Conservation (phyloP, 2,797 vertebrate species). For the Poeciliopsis turneri region DNA sequence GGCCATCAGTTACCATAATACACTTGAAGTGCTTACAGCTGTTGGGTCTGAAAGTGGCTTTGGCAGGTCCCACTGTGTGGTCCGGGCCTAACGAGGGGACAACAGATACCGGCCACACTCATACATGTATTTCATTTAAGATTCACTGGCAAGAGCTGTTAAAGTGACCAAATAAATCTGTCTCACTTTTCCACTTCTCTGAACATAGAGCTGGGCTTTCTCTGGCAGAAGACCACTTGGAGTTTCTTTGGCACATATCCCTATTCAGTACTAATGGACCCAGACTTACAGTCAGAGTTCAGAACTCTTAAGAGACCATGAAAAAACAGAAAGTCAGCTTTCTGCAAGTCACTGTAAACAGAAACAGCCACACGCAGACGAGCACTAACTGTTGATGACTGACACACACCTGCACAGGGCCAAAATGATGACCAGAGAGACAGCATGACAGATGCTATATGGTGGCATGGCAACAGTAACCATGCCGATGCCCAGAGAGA, state of each 20-base stretch:
- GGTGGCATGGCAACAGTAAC: conserved; percentile 64
- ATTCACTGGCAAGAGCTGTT: background rate
- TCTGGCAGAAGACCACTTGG: background rate
- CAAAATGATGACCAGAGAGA: background rate
- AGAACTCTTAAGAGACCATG: background rate
- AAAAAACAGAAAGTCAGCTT: background rate
- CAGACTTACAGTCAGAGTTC: background rate
- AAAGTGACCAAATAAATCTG: background rate
- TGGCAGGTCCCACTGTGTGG: background rate
- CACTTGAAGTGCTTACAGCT: conserved; percentile 4
- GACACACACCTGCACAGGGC: background rate
- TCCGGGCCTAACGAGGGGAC: background rate
- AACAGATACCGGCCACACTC: background rate
- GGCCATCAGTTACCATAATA: background rate
- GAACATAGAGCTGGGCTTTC: background rate
- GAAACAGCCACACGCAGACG: background rate
- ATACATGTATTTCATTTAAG: background rate
- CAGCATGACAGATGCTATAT: background rate
- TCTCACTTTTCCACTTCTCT: background rate
- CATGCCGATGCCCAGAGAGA: conserved; percentile 20
- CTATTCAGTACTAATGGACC: background rate
- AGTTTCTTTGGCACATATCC: background rate
- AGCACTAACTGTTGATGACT: background rate
- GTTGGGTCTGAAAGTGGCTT: background rate
- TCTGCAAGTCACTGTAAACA: background rate